Evolutionary conservation across 2,888 invertebrate species (phyloP).

Genomic region (Caenorhabditis doughertyi): DNA sequence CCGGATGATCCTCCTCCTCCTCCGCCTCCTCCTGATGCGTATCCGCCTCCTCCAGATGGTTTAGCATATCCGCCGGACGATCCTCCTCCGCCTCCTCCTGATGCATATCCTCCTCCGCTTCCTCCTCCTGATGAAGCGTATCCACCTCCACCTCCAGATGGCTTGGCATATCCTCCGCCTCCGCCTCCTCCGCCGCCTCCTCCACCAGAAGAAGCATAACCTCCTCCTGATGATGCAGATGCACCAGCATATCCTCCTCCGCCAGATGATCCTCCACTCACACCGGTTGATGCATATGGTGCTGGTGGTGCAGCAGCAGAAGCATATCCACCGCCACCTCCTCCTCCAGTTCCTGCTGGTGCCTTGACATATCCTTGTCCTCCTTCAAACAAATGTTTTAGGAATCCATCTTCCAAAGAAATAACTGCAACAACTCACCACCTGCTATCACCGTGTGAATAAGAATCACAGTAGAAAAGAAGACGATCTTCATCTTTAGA

Average conservation of each 20-base stretch:
- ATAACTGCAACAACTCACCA: conserved; percentile 5
- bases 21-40: conserved; percentile 2
- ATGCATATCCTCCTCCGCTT: conserved; percentile 6
- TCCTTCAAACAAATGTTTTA: not conserved
- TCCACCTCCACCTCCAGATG: conserved; percentile 22
- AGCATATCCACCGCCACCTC: conserved; percentile 25
- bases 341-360: conserved; percentile 14
- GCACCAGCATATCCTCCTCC: conserved; percentile 26
- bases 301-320: conserved; percentile 30
- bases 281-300: conserved; percentile 30
- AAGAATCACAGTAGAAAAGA: conserved; percentile 51
- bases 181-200: conserved; percentile 34
- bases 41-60: conserved; percentile 13
- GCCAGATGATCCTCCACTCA: conserved; percentile 7
- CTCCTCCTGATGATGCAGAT: conserved; percentile 9
- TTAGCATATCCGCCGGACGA: conserved; percentile 13
- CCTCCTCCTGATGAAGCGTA: conserved; percentile 16
- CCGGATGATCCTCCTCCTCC: not conserved
- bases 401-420: not conserved
- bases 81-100: conserved; percentile 28
- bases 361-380: conserved; percentile 34
- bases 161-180: conserved; percentile 7
- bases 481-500: conserved; percentile 43
- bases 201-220: conserved; percentile 25
- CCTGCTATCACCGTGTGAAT: conserved; percentile 40